Base-by-base conservation (phyloP, 2,797 vertebrate genomes). In the Scarus forsteni region DNA sequence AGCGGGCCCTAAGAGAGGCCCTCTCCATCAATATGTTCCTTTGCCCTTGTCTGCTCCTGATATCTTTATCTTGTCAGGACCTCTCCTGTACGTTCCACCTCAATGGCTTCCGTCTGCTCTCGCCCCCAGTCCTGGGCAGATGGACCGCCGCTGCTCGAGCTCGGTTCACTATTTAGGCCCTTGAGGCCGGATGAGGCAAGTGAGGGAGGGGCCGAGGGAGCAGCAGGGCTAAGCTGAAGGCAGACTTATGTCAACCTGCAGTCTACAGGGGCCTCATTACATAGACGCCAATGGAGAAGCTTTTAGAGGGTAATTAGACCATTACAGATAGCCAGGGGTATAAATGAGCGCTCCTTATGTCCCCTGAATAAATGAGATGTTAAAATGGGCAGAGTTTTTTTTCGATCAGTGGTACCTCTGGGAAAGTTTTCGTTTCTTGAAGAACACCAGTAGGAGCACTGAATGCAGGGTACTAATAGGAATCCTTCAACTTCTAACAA, bases 31-130 rank as follows among this genome's bases (percentile, higher is more conserved):
- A 92, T 92, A 93, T 93, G 92, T 87, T 92, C 91, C 87, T 93
- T 90, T 94, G 92, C 93, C 92, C 93, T 94, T 93, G 93, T 93
- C 93, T 92, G 88, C 90, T 91, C 80, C 92, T 91, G 90, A 93
- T 92, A 92, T 92, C 93, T 93, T 92, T 93, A 92, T 93, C 92
- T 93, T 91, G 91, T 92, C 91, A 93, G 89, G 83, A 83, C 78
- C 84, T 91, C 88, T 92, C 81, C 90, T 90, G 84, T 76, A 89
- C 80, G 90, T 92, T 93, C 90, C 92, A 92, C 92, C 91, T 92
- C 91, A 87, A 46, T 83, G 79, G 89, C 90, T 92, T 91, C 91
- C 85, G 84, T 85, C 86, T 88, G 86, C 70, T 63, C 84, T 86
- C 77, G n/a, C 43, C 75, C 27, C 38, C 79, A 54, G 79, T 86